phyloP scores from a whole-genome alignment of 2,888 invertebrate species.

The Drosophila algonquin region DNA sequence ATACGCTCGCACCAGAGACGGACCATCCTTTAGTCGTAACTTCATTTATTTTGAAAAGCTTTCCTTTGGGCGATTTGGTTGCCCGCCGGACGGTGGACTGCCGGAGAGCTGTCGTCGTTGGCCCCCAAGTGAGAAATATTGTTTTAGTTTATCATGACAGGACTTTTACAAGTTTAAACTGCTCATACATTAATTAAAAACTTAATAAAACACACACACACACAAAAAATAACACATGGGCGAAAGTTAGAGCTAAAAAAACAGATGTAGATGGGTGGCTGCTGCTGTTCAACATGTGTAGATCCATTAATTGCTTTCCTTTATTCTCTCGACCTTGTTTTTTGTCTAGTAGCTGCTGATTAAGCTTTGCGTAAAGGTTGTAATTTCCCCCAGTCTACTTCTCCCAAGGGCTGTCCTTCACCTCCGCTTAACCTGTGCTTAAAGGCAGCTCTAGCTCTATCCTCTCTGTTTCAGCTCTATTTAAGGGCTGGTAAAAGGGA shows the following conservation, averaged over 20 bases:
- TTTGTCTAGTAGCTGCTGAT: not conserved
- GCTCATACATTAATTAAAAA: conserved; percentile 79
- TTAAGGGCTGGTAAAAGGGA: not conserved
- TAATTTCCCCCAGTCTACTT: not conserved
- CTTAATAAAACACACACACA: conserved; percentile 71
- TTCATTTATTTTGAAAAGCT: conserved; percentile 72
- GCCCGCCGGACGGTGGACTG: conserved; percentile 11
- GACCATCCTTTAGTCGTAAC: conserved; percentile 43
- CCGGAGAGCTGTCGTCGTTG: conserved; percentile 25
- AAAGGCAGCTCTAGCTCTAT: not conserved
- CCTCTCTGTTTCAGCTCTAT: not conserved
- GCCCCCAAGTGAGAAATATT: conserved; percentile 74
- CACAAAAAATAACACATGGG: conserved; percentile 41
- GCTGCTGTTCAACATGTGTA: conserved; percentile 37
- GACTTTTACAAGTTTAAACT: conserved; percentile 78
- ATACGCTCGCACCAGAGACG: not conserved
- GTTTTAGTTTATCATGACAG: conserved; percentile 80
- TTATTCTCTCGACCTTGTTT: not conserved
- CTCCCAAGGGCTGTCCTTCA: conserved; percentile 3
- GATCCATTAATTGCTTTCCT: conserved; percentile 38
- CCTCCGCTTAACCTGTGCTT: not conserved
- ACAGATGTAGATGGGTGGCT: conserved; percentile 18
- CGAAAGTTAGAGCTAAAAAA: conserved; percentile 27
- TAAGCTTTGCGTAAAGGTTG: not conserved
- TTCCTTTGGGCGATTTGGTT: conserved; percentile 36